Percentiles rank a stretch among this genome's conserved stretches.
Evolutionary conservation across 1,140 invertebrate species (phyloP).

Genomic region (Apis florea): DNA sequence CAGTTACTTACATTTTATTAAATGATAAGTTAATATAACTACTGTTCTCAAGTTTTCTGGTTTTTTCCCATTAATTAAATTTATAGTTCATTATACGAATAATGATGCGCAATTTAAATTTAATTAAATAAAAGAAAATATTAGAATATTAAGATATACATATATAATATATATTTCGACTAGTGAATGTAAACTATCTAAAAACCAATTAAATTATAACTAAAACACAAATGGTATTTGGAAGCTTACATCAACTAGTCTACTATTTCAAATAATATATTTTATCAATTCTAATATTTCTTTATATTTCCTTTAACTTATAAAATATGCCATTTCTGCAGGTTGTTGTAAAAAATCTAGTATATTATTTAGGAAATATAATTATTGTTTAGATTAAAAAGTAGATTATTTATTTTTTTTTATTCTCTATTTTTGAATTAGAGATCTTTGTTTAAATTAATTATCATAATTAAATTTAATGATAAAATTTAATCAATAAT

Average conservation of each 20-base stretch:
- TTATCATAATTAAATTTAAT: background rate
- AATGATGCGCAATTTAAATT: background rate
- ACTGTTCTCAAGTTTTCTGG: slow-evolving; percentile 13
- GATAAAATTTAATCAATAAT: background rate
- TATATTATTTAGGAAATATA: background rate
- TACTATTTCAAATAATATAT: background rate
- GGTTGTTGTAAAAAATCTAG: slow-evolving; percentile 19
- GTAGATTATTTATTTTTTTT: background rate
- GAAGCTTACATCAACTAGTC: slow-evolving; percentile 19
- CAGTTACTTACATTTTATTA: slow-evolving; percentile 47
- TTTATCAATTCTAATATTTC: background rate
- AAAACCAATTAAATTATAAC: background rate
- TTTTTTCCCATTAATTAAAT: background rate
- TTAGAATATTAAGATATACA: background rate
- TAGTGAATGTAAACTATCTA: slow-evolving; percentile 7
- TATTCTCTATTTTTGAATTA: background rate
- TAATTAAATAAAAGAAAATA: background rate
- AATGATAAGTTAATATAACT: slow-evolving; percentile 24
- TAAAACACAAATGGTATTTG: background rate
- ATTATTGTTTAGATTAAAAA: background rate
- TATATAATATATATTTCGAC: background rate
- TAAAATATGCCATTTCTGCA: background rate
- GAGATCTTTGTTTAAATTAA: background rate
- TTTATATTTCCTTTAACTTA: slow-evolving; percentile 11
- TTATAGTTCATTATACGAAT: background rate